Evolutionary conservation across 1,140 invertebrate genomes (phyloP).

Genomic region (Magallana angulata): DNA sequence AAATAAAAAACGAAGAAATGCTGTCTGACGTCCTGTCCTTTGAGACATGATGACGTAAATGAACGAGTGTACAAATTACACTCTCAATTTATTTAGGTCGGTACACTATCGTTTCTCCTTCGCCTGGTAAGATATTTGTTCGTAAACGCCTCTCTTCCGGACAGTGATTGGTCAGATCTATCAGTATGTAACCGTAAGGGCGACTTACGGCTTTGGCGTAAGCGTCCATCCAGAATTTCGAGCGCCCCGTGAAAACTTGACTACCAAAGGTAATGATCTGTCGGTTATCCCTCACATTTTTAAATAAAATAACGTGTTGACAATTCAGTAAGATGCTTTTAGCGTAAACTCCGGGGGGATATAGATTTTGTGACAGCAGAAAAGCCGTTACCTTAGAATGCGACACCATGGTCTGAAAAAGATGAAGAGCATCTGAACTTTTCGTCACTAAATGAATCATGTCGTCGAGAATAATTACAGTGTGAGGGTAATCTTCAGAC

Average conservation of each 20-base stretch:
- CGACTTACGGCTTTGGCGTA: constrained; percentile 40
- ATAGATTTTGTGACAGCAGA: constrained; percentile 46
- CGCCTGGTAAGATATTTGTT: constrained; percentile 49
- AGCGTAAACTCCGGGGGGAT: constrained; percentile 43
- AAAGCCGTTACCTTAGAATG: constrained; percentile 33
- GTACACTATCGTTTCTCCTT: constrained; percentile 11
- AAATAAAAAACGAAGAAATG: constrained; percentile 43
- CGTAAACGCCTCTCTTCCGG: constrained; percentile 48
- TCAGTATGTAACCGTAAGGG: constrained; percentile 49
- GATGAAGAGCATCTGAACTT: constrained; percentile 7
- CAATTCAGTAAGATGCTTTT: constrained; percentile 51
- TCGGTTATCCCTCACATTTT: constrained; percentile 47
- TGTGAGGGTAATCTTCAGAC: neutral
- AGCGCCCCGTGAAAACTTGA: constrained; percentile 51
- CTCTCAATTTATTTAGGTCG: constrained; percentile 21
- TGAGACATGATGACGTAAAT: constrained; percentile 41
- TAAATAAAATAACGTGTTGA: constrained; percentile 45
- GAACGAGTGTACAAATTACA: neutral
- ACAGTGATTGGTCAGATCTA: constrained; percentile 40
- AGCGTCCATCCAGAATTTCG: constrained; percentile 38
- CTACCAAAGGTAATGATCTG: constrained; percentile 48
- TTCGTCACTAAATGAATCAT: constrained; percentile 37
- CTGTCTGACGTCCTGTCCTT: neutral
- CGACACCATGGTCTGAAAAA: constrained; percentile 16
- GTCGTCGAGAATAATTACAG: constrained; percentile 40